phyloP scores from a whole-genome alignment of 2,888 invertebrate genomes.

The Galerucella pusilla region DNA sequence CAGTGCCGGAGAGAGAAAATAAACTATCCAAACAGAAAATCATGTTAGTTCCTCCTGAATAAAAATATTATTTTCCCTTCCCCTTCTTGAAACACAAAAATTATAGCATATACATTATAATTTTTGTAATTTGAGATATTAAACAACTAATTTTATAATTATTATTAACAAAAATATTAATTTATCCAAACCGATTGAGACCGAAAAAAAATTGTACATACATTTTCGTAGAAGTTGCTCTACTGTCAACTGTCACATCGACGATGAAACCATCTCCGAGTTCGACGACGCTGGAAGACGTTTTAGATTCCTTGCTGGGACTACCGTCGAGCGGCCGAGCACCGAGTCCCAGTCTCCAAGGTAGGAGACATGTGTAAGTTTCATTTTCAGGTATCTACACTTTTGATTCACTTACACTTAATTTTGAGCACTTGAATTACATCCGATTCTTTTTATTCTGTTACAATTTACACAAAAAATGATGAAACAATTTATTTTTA shows the following conservation, averaged over 20 bases:
- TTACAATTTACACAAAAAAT: slow-evolving; percentile 40
- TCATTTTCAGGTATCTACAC: slow-evolving; percentile 67
- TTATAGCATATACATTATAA: too few relatives aligned
- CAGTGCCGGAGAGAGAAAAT: too few relatives aligned
- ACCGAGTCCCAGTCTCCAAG: slow-evolving; percentile 78
- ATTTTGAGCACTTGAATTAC: slow-evolving; percentile 29
- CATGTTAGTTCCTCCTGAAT: too few relatives aligned
- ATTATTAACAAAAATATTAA: background rate
- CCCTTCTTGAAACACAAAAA: too few relatives aligned
- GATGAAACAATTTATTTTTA: too few relatives aligned
- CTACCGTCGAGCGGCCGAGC: slow-evolving; percentile 83
- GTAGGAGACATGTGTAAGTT: slow-evolving; percentile 84
- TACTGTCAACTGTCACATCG: slow-evolving; percentile 65
- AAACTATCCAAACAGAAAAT: too few relatives aligned
- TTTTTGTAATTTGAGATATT: too few relatives aligned
- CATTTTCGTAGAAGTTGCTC: slow-evolving; percentile 56
- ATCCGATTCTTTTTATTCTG: background rate
- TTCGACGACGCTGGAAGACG: slow-evolving; percentile 92
- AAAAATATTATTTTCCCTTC: too few relatives aligned
- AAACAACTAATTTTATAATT: background rate
- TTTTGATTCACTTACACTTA: slow-evolving; percentile 33
- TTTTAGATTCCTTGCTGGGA: slow-evolving; percentile 90
- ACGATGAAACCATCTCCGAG: slow-evolving; percentile 77
- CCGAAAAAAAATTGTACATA: slow-evolving; percentile 32
- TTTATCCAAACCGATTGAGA: background rate